phyloP scores from a whole-genome alignment of 2,888 invertebrate genomes.

The Coenonympha arcania region DNA sequence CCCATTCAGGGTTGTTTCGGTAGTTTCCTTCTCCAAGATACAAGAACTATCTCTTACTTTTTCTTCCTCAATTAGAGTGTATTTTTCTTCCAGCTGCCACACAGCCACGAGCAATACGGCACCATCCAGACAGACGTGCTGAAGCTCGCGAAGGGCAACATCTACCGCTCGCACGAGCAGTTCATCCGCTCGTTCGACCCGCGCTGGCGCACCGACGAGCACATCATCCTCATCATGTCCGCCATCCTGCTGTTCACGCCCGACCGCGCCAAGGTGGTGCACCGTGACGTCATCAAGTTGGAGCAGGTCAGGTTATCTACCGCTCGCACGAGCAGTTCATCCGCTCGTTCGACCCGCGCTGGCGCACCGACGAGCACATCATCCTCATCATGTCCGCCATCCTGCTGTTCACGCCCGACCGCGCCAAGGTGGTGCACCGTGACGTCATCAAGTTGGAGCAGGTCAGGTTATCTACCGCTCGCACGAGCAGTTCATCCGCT shows the following conservation, averaged over 20 bases:
- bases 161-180: conserved; percentile 87
- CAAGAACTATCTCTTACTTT: too few species aligned
- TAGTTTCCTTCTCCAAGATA: too few species aligned
- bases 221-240: conserved; percentile 91
- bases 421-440: too few species aligned
- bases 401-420: too few species aligned
- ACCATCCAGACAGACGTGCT: conserved; percentile 91
- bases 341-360: too few species aligned
- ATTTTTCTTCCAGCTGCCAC: conserved; percentile 77
- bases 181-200: conserved; percentile 90
- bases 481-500: conserved; percentile 87
- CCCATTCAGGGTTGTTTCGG: too few species aligned
- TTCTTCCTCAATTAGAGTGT: background rate
- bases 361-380: too few species aligned
- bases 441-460: too few species aligned
- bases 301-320: conserved; percentile 76
- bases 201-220: conserved; percentile 89
- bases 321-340: background rate
- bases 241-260: conserved; percentile 94
- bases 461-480: too few species aligned
- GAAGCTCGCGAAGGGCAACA: conserved; percentile 90
- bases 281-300: conserved; percentile 86
- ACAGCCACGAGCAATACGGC: conserved; percentile 81
- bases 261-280: conserved; percentile 83
- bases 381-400: too few species aligned